Evolutionary conservation across 2,113 vertebrate genomes (phyloP), one percentile per base, ranked within the genome.

Genomic region (Chionis minor): DNA sequence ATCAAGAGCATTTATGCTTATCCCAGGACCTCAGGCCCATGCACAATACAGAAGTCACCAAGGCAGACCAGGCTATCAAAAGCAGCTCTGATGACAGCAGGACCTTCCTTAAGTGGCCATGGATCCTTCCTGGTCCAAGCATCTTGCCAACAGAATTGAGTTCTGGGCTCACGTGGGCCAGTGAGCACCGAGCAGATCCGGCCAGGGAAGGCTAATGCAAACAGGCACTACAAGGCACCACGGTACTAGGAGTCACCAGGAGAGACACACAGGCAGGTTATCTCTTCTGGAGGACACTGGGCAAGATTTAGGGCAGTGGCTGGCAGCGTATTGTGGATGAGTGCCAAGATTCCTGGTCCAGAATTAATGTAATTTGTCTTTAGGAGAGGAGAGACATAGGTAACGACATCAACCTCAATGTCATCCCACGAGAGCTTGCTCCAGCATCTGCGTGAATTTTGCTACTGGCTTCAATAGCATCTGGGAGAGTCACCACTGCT

Each of bases 141-240:
- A n/a, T 81, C 71, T 62, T 66, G 17, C 9, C 23, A 54, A 32
- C 4, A 81, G 69, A 54, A 63, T 16, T 32, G 22, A 49, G 9
- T 35, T 40, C 65, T 63, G 17, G 40, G 45, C 27, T 93, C 8
- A n/a, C 38, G 23, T 8, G 14, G 59, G 28, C 35, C 30, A 14
- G 40, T 28, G 52, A 77, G 33, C 54, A 80, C 40, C 21, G 56
- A 84, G 4, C 27, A 90, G 66, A 38, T 15, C 12, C 24, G 81
- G 55, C 14, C 6, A 12, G 33, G 14, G 40, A 40, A 85, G 15
- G 62, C 12, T 75, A 27, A 30, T 51, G 65, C 19, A 8, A 61
- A 27, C 10, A 77, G 63, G 40, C 9, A 4, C 23, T n/a, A 20
- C 0, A 4, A 59, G 9, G 8, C 3, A 2, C 19, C 0, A 0